phyloP scores from a whole-genome alignment of 2,113 vertebrate species.

The Equus quagga region DNA sequence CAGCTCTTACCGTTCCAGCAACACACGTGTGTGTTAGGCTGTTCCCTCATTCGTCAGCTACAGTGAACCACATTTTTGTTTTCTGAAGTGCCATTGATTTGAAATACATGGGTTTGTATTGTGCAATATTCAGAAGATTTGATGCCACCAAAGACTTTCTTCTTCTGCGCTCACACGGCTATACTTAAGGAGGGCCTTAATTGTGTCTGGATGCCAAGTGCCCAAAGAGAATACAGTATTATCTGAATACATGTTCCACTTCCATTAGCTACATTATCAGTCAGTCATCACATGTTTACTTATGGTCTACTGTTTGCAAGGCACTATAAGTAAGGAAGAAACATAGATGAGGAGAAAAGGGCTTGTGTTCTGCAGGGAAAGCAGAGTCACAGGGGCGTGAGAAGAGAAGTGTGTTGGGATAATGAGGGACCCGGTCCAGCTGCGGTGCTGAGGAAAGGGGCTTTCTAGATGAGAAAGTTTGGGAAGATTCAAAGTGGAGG shows the following conservation, averaged over 20 bases:
- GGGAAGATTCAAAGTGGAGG: background rate
- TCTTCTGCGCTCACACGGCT: background rate
- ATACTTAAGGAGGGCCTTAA: background rate
- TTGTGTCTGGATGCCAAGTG: background rate
- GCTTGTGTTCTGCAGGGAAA: background rate
- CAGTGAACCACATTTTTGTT: background rate
- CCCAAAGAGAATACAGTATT: background rate
- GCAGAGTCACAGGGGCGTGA: background rate
- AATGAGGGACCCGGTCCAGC: background rate
- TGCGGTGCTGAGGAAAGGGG: background rate
- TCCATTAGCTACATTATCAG: background rate
- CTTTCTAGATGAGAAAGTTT: background rate
- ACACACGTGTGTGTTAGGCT: rapidly evolving
- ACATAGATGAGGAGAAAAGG: background rate
- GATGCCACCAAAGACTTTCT: background rate
- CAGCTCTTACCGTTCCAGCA: rapidly evolving
- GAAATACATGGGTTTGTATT: background rate
- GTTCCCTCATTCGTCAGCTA: background rate
- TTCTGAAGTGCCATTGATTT: background rate
- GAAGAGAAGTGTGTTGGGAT: background rate
- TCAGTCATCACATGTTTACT: background rate
- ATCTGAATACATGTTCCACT: too few relatives aligned
- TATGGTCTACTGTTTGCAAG: background rate
- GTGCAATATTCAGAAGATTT: background rate
- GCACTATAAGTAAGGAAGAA: background rate